Evolutionary conservation across 2,113 vertebrate genomes (phyloP), one percentile per base, ranked within the genome.

Genomic region (Carassius auratus): DNA sequence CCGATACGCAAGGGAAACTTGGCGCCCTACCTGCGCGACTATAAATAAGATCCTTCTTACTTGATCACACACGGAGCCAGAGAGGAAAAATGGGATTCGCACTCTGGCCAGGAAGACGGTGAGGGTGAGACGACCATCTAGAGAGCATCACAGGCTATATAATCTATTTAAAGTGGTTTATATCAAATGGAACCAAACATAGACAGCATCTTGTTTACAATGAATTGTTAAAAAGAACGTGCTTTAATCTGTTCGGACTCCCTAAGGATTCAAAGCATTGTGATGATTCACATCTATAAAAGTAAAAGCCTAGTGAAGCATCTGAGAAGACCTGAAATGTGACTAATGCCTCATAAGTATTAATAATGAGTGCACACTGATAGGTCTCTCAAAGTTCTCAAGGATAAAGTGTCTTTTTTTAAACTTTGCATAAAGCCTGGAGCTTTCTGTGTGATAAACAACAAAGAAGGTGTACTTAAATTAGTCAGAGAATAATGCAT

Each of bases 11-110:
- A 87, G 81, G 84, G 85, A 80, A 86, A 91, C 85, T 87, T 89
- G 89, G 87, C 88, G 85, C 80, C 81, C 80, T 77, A 90, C 90
- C 85, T 87, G 82, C 84, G 45, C 23, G 26, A 78, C 89, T 88
- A 90, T 88, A 91, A 93, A 92, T 89, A 92, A 84, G 86, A 85
- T 76, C 23, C 55, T 66, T 89, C 76, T 89, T 19, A 38, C 89
- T 89, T 38, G 59, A 90, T 88, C 89, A 76, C 78, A 14, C 45
- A 86, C 76, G n/a, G 64, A 79, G 83, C 15, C 30, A 36, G 38
- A 66, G 57, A 66, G 66, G 74, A 59, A 83, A 84, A 83, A 76
- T 50, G 64, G n/a, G 33, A 42, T 50, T 57, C 19, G 75, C 52
- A 45, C 52, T 13, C 4, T 23, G 69, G 36, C 86, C 84, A 21